Evolutionary conservation across 2,797 vertebrate genomes (phyloP).

Genomic region (Lates japonicus): DNA sequence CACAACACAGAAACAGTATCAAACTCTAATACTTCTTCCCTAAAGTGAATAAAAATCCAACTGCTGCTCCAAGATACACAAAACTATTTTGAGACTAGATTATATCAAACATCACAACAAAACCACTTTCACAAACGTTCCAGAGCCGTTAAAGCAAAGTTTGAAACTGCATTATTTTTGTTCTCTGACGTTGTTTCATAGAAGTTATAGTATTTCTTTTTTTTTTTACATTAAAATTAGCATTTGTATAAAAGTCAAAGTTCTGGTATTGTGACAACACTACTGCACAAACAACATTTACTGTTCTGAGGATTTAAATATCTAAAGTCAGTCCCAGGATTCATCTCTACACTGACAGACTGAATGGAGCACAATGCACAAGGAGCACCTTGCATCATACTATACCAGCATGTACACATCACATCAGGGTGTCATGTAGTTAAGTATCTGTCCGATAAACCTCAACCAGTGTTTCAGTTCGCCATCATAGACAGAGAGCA

Average conservation of each 20-base stretch:
- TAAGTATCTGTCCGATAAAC: conserved; percentile 38
- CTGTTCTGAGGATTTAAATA: conserved; percentile 2
- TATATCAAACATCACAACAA: not conserved
- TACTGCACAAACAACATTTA: conserved; percentile 12
- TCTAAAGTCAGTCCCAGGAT: not conserved
- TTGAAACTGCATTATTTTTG: not conserved
- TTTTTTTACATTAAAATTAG: not conserved
- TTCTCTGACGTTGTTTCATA: not conserved
- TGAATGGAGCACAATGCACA: conserved; percentile 43
- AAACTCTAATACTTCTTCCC: not conserved
- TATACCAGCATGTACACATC: conserved; percentile 65
- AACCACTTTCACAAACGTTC: not conserved
- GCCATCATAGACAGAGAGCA: conserved; percentile 45
- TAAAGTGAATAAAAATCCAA: not conserved
- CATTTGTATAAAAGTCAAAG: not conserved
- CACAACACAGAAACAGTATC: not conserved
- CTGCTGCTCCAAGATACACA: not conserved
- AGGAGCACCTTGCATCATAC: conserved; percentile 62
- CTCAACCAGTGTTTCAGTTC: conserved; percentile 37
- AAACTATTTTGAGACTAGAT: not conserved
- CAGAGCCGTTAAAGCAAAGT: not conserved
- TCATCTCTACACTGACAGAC: conserved; percentile 33
- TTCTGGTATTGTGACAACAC: conserved; percentile 55
- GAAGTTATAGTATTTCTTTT: not conserved
- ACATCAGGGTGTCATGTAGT: conserved; percentile 41